Evolutionary conservation across 1,140 invertebrate species (phyloP).

Genomic region (Orchestia grillus): DNA sequence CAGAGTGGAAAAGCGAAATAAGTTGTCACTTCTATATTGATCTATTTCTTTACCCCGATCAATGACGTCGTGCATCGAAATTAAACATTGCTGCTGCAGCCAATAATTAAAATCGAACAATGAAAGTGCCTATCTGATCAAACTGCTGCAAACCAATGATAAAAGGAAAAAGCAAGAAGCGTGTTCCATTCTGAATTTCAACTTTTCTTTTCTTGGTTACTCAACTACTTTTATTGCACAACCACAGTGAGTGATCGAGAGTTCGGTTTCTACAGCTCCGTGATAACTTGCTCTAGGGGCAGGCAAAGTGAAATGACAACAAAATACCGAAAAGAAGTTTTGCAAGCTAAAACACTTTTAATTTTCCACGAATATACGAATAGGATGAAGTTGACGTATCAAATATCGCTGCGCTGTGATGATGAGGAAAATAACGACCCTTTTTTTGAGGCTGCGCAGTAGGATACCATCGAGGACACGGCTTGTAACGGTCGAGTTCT

Average conservation of each 20-base stretch:
- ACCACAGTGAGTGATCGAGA: too few species aligned
- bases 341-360: neutral
- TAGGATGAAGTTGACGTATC: neutral
- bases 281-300: too few species aligned
- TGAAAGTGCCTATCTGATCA: too few species aligned
- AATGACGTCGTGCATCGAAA: neutral
- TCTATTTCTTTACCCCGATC: neutral
- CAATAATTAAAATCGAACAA: too few species aligned
- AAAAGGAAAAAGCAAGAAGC: too few species aligned
- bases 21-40: neutral
- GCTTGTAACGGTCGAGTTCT: neutral
- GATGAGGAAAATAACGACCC: neutral
- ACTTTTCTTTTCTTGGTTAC: too few species aligned
- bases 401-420: too few species aligned
- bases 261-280: too few species aligned
- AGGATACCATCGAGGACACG: neutral
- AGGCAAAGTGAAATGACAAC: too few species aligned
- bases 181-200: too few species aligned
- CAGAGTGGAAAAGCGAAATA: neutral
- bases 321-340: neutral
- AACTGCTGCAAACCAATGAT: too few species aligned
- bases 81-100: neutral
- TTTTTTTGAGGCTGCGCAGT: neutral
- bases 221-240: too few species aligned
- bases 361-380: neutral